Evolutionary conservation across 2,888 invertebrate species (phyloP), one percentile per base, ranked within the genome.

Genomic region (Trachelus iudaicus): DNA sequence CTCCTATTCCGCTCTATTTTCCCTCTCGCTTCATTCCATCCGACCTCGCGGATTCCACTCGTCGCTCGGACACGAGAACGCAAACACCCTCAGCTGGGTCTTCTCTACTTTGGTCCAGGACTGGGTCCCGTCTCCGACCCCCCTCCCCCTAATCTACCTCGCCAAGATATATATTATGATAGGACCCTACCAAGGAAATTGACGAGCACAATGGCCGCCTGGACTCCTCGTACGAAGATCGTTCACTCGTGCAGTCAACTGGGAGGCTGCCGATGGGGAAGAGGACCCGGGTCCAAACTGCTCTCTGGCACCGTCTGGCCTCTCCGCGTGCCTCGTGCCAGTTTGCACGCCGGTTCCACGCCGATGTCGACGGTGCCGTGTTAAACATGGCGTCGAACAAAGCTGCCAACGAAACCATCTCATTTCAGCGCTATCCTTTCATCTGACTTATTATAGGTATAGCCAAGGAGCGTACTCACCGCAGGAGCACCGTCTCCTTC

Each of bases 301-400:
- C 23, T 23, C 56, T 9, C 23, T 23, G 56, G 9, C 9, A 9
- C 23, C 56, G 56, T 23, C 23, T 56, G 15, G 23, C 23, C 6
- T 56, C 23, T 9, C 56, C 56, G 23, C 23, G 56, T 9, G 56
- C 23, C 56, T 56, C 56, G 23, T 56, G 40, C 23, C 40, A 56
- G 40, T 23, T 9, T 56, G 23, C 23, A 23, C 2, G 9, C 23
- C 23, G 35, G 15, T 56, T 56, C 23, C 56, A 56, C 86, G 87
- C 87, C 88, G 89, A 87, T 85, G 89, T 9, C 89, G 89, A 87
- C 87, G 88, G 87, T 89, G 89, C 88, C 87, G 88, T 89, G 89
- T 89, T 88, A 88, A 89, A 90, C 90, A 88, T 87, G 88, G 89
- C 89, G 89, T 88, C 89, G 87, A 85, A 89, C 89, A 89, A 89